Evolutionary conservation across 2,797 vertebrate genomes (phyloP), one percentile per base, ranked within the genome.

Genomic region (Tokudaia tokunoshimensis): DNA sequence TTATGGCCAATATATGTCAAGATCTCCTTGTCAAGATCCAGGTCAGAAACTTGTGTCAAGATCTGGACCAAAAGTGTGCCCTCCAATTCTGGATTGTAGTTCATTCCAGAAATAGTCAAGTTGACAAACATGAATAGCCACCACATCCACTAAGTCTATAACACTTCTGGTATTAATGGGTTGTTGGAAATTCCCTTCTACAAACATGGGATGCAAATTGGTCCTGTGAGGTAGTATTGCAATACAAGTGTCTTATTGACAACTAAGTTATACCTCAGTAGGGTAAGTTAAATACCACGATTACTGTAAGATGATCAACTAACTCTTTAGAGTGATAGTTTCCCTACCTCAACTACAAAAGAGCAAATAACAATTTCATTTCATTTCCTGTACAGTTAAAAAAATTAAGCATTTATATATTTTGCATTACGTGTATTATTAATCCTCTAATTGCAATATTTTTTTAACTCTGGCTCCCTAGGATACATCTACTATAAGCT

Each of bases 361-460:
- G 13, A 85, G 4, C 44, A 87, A 37, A 91, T 72, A 37, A 86
- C 67, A 63, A 91, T 92, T 85, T 72, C 74, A 14, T 83, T 93
- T 86, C 84, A 15, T 87, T 94, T 90, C 10, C 76, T 93, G 92
- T 74, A 82, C 55, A 82, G 59, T 82, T 94, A 19, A 95, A 92
- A 92, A 91, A 67, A 94, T 89, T 31, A 92, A 94, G 94, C 26
- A 79, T 82, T 84, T 95, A 52, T 57, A 11, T 13, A 84, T 63
- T 59, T 87, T 91, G 41, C 63, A 44, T 81, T 78, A 94, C 85
- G 20, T 91, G 65, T 47, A 95, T 24, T 95, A 13, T 57, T 94
- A 95, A 83, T 70, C 55, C 34, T 72, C 76, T 94, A 88, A 80
- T 65, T 89, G 9, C 47, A 91, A 74, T 65, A 31, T 76, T 34